Evolutionary conservation across 2,113 vertebrate genomes (phyloP).

Genomic region (Egretta garzetta): DNA sequence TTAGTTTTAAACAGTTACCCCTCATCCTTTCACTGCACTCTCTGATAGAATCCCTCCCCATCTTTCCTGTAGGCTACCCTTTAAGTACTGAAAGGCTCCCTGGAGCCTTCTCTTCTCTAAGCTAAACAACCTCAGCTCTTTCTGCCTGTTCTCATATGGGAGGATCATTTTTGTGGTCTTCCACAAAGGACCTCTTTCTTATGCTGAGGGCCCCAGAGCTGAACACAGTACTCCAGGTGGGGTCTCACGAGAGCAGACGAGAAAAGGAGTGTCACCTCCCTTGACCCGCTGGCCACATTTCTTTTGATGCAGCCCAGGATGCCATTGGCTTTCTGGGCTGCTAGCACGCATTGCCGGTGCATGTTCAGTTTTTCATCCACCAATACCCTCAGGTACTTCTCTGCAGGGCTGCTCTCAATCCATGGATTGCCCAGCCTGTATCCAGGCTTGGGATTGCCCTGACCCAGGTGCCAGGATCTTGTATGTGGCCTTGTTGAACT

Average conservation of each 20-base stretch:
- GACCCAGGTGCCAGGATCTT: not conserved
- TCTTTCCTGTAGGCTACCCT: not conserved
- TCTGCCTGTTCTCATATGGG: not conserved
- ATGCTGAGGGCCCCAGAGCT: not conserved
- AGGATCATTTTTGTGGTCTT: not conserved
- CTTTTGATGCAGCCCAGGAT: not conserved
- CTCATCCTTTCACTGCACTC: not conserved
- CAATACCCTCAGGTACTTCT: not conserved
- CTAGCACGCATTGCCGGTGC: rapidly evolving
- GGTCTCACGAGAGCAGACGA: not conserved
- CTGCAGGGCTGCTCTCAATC: not conserved
- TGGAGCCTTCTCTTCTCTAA: not conserved
- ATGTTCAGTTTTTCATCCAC: not conserved
- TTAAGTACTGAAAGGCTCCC: not conserved
- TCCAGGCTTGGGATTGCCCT: not conserved
- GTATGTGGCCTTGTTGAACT: not conserved
- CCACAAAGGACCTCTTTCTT: not conserved
- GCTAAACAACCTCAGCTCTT: not conserved
- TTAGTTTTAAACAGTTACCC: rapidly evolving
- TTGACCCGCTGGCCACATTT: not conserved
- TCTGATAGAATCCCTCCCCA: not conserved
- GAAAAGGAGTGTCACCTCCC: not conserved
- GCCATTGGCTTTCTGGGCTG: not conserved
- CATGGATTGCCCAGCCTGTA: rapidly evolving
- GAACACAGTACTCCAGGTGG: not conserved